Evolutionary conservation across 2,888 invertebrate species (phyloP).

Genomic region (Eubasilissa splendida): DNA sequence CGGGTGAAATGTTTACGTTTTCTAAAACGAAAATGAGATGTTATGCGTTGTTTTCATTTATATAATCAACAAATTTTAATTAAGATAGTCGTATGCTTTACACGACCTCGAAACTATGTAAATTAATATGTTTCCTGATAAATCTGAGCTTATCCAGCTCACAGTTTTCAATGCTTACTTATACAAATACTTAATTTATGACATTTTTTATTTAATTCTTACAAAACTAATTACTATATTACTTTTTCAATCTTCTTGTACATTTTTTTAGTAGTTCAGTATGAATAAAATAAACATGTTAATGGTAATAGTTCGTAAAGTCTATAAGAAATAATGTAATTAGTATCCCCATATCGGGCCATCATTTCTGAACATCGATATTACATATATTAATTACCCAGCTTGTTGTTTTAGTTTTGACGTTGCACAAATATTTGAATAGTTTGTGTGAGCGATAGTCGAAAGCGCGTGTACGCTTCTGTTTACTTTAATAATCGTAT

Average conservation of each 20-base stretch:
- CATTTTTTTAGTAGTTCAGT: no score
- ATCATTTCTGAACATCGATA: no score
- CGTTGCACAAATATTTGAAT: slow-evolving; percentile 47
- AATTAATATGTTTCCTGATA: slow-evolving; percentile 6
- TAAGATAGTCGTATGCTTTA: slow-evolving; percentile 43
- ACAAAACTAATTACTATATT: slow-evolving; percentile 3
- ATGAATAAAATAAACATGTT: no score
- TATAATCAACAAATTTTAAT: slow-evolving; percentile 50
- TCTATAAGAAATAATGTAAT: no score
- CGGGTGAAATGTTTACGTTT: slow-evolving; percentile 46
- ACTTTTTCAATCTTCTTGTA: no score
- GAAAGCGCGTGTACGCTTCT: slow-evolving; percentile 21
- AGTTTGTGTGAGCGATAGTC: slow-evolving; percentile 25
- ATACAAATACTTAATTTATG: not conserved
- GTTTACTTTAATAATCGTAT: slow-evolving; percentile 50
- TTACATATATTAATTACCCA: no score
- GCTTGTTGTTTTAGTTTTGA: slow-evolving; percentile 16
- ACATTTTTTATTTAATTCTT: not conserved
- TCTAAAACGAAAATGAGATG: slow-evolving; percentile 47
- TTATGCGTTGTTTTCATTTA: slow-evolving; percentile 49
- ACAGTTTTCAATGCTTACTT: no score
- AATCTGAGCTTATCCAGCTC: not conserved
- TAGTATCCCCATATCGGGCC: no score
- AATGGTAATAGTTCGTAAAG: no score
- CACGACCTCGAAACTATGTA: slow-evolving; percentile 14